These are phyloP conservation scores for Sialis lutaria DNA, from an alignment of 2,888 invertebrate species.

Conservation along the genomic window DNA sequence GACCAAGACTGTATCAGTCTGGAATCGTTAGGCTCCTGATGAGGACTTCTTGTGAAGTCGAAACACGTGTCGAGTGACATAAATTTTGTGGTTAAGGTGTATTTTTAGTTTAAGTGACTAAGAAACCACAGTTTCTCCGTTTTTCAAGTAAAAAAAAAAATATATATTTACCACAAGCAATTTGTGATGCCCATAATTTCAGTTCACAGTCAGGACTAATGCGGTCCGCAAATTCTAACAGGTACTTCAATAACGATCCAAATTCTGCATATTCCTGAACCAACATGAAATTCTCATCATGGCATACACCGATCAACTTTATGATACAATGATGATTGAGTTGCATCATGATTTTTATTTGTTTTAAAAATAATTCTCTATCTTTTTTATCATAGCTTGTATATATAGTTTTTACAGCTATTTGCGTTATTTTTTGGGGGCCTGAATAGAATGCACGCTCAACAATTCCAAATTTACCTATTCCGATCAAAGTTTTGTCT, in stretches of 20 bases:
- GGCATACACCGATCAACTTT: slow-evolving; percentile 74
- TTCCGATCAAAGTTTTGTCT: slow-evolving; percentile 55
- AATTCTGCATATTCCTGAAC: slow-evolving; percentile 76
- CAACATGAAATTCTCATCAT: slow-evolving; percentile 71
- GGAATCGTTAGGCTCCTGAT: too few species aligned
- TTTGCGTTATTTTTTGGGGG: slow-evolving; percentile 26
- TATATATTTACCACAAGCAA: too few species aligned
- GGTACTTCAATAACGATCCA: slow-evolving; percentile 72
- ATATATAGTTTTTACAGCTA: slow-evolving; percentile 79
- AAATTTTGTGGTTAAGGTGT: too few species aligned
- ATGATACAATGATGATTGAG: slow-evolving; percentile 80
- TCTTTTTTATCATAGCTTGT: slow-evolving; percentile 59
- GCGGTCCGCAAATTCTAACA: slow-evolving; percentile 47
- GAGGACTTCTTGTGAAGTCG: too few species aligned
- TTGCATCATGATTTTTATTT: slow-evolving; percentile 82
- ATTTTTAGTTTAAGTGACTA: too few species aligned
- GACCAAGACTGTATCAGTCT: too few species aligned
- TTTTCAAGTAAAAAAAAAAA: too few species aligned
- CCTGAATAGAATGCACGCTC: slow-evolving; percentile 45
- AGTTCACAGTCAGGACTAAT: slow-evolving; percentile 60
- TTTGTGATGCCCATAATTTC: slow-evolving; percentile 81
- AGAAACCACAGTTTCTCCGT: too few species aligned
- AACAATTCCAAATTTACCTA: slow-evolving; percentile 88
- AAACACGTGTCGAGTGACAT: too few species aligned
- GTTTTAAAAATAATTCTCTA: slow-evolving; percentile 65